Base-by-base conservation (phyloP, 2,888 invertebrate genomes). In the Epinotia brunnichana region DNA sequence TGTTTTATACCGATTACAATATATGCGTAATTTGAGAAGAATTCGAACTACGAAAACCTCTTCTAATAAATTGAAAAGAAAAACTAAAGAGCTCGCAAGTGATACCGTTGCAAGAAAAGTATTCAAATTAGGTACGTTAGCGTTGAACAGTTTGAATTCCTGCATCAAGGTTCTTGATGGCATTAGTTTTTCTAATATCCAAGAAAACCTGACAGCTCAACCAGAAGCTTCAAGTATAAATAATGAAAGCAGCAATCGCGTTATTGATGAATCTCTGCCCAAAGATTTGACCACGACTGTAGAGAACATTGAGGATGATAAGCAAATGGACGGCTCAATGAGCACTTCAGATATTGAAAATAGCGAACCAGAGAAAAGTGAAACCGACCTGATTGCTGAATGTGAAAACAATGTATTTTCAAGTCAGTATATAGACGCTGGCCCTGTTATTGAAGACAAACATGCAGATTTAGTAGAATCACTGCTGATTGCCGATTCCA, bases 51-150 rank as follows among this genome's bases (percentile, higher is more conserved):
- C 11, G 7, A 62, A 10, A 29, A 5, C 10, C 3, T 35, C 17
- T 2, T 9, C 44, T 24, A 72, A 72, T 61, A 68, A 29, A 48
- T 29, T 57, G 1, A 72, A 68, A 48, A 54, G 72, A 24, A 72
- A 62, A 57, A n/a, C 61, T 56, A 56, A 56, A 19, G 39, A 54
- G 39, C 17, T 15, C 5, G 24, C 15, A 7, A 3, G 35, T 17
- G 48, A 39, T 5, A 51, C 19, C 39, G 29, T 62, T 39, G 39
- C 60, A 11, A 71, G 10, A 17, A 72, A 67, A 68, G 44, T 72
- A 56, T 48, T 48, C n/a, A 72, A 72, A 61, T 56, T 72, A 39
- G 67, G 61, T 21, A 39, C 67, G 15, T 57, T 72, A 39, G 67
- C 61, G 2, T 19, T 72, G 24, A 35, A 72, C 11, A 53, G 13